Base-by-base conservation (phyloP, 2,113 vertebrate genomes). In the Lycaon pictus region DNA sequence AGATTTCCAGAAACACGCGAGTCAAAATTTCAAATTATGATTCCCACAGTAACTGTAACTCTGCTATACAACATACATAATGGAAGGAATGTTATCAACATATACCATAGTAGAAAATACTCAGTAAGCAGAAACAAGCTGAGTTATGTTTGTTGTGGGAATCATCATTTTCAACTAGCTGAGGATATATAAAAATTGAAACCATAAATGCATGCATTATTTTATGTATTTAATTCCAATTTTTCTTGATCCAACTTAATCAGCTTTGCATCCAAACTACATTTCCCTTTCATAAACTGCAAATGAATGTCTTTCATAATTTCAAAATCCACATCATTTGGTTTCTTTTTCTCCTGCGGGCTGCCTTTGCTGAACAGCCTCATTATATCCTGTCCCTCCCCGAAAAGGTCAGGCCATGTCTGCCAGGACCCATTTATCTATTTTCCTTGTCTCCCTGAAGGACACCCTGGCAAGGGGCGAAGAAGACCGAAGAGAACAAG, bases 1-100 rank as follows among this genome's bases (percentile, higher is more conserved):
- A 92, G 63, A 97, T 93, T 93, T 90, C 93, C 51, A 97, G 95
- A 92, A 97, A 97, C 53, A 74, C 60, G 88, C 20, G 27, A 97
- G 89, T 97, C 97, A 93, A 92, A 96, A 95, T 93, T 96, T 77
- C 80, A 92, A 96, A 97, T 92, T 95, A 98, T n/a, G 79, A 96
- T 87, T 98, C 98, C 97, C 98, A 93, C 74, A 95, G 95, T 92
- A 92, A 96, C 87, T 88, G 95, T 97, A 97, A 97, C 92, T 96
- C 95, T 79, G 95, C 83, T 76, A 55, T 55, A 89, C 53, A 83
- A 88, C 93, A 96, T 95, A 97, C 95, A 96, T 96, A 93, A 97
- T 90, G 95, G 86, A 82, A 96, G 96, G 85, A 84, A 92, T 25
- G 92, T 69, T 92, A 96, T 58, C 91, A 69, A 84, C 80, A 82